phyloP scores from a whole-genome alignment of 1,140 invertebrate species.

The Diabrotica virgifera region DNA sequence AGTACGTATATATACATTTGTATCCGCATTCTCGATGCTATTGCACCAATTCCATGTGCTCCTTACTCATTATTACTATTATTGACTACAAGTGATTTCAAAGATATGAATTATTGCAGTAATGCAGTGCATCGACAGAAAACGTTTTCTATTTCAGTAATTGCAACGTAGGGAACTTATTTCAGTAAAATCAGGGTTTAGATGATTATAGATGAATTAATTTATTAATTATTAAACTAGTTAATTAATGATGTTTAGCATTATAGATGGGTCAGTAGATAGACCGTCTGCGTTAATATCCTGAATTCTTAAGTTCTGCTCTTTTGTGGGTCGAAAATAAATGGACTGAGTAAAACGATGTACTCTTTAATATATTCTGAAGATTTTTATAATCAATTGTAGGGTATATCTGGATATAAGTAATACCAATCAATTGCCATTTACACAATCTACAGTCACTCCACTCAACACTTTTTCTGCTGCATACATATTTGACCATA shows the following conservation, averaged over 20 bases:
- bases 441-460: no score
- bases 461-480: no score
- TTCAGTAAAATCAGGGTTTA: background rate
- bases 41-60: constrained; percentile 12
- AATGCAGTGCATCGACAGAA: background rate
- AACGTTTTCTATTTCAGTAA: constrained; percentile 11
- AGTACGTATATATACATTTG: constrained; percentile 8
- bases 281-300: background rate
- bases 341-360: background rate
- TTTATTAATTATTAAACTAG: background rate
- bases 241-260: background rate
- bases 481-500: no score
- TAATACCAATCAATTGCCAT: no score
- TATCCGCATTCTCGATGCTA: constrained; percentile 9
- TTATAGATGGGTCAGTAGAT: constrained; percentile 3
- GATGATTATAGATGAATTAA: background rate
- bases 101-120: background rate
- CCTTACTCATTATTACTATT: constrained; percentile 6
- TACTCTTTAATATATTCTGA: no score
- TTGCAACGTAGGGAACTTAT: background rate
- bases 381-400: no score
- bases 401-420: no score
- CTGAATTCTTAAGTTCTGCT: background rate
- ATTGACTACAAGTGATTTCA: background rate
- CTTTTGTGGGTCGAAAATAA: background rate